phyloP scores from a whole-genome alignment of 1,140 invertebrate species.

The Colletes latitarsis region DNA sequence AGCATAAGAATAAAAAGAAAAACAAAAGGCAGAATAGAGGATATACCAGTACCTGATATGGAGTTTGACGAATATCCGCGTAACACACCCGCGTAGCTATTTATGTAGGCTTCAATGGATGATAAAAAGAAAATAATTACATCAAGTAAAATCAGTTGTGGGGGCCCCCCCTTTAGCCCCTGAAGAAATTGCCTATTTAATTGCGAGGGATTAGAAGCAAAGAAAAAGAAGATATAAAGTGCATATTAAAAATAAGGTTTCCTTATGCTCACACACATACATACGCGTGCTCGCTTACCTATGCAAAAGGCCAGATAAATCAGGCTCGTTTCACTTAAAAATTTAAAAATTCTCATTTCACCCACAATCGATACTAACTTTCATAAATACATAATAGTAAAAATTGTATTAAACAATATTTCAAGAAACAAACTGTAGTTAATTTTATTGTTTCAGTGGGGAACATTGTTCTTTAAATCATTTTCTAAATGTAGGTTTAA shows the following conservation, averaged over 20 bases:
- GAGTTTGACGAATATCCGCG: conserved; percentile 85
- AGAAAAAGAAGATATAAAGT: conserved; percentile 52
- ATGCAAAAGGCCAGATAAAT: conserved; percentile 20
- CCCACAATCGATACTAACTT: background rate
- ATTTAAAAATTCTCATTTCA: background rate
- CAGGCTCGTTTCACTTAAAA: background rate
- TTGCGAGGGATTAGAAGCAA: conserved; percentile 60
- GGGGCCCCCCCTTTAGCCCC: conserved; percentile 64
- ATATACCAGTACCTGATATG: conserved; percentile 88
- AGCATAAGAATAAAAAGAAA: conserved; percentile 61
- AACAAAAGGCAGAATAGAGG: conserved; percentile 73
- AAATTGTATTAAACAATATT: background rate
- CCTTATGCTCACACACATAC: conserved; percentile 26
- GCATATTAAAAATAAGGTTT: conserved; percentile 41
- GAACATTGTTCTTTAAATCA: conserved; percentile 8
- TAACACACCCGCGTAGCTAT: conserved; percentile 90
- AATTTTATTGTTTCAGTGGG: background rate
- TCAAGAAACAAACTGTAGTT: background rate
- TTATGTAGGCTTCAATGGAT: conserved; percentile 82
- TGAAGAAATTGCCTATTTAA: conserved; percentile 57
- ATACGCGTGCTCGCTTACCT: conserved; percentile 14
- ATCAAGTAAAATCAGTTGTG: conserved; percentile 75
- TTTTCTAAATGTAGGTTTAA: background rate
- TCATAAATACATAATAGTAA: background rate
- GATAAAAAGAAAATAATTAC: conserved; percentile 81